A percentile compares a stretch with the other conserved stretches of the same genome.
These are phyloP conservation scores for Periophthalmus magnuspinnatus DNA, from an alignment of 2,797 vertebrate species.

Conservation along the genomic window DNA sequence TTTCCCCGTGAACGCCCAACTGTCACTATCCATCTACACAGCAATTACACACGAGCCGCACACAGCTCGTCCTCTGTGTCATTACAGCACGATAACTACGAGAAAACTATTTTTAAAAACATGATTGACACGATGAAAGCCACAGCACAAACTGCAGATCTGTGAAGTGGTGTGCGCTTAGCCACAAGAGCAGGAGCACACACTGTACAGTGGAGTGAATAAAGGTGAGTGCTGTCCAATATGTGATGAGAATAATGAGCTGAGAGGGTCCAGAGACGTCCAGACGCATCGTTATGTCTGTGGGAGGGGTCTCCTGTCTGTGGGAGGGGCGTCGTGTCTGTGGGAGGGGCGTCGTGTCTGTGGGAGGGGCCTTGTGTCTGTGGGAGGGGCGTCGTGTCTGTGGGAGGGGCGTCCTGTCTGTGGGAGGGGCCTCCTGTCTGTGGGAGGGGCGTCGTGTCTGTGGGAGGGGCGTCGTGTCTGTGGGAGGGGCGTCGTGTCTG, in stretches of 20 bases:
- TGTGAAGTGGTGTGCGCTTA: constrained; percentile 2
- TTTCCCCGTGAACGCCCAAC: constrained; percentile 59
- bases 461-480: constrained; percentile 33
- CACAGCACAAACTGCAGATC: constrained; percentile 18
- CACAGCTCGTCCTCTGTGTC: constrained; percentile 40
- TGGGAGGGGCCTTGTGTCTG: no score
- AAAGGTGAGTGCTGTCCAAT: constrained; percentile 17
- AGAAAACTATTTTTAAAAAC: constrained; percentile 34
- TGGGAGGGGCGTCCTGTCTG: no score
- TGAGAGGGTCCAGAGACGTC: constrained; percentile 16
- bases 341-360: no score
- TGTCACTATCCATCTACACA: constrained; percentile 69
- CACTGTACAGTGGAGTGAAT: constrained; percentile 11
- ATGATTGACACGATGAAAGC: constrained; percentile 23
- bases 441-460: no score
- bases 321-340: no score
- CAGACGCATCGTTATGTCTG: no score
- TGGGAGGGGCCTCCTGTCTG: no score
- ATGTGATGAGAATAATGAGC: constrained; percentile 10
- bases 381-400: no score
- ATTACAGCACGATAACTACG: constrained; percentile 63
- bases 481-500: constrained; percentile 9
- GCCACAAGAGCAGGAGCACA: constrained; percentile 4
- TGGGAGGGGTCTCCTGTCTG: no score
- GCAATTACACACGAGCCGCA: constrained; percentile 53